Evolutionary conservation across 2,888 invertebrate species (phyloP), one percentile per base, ranked within the genome.

Genomic region (Melinaea menophilus): DNA sequence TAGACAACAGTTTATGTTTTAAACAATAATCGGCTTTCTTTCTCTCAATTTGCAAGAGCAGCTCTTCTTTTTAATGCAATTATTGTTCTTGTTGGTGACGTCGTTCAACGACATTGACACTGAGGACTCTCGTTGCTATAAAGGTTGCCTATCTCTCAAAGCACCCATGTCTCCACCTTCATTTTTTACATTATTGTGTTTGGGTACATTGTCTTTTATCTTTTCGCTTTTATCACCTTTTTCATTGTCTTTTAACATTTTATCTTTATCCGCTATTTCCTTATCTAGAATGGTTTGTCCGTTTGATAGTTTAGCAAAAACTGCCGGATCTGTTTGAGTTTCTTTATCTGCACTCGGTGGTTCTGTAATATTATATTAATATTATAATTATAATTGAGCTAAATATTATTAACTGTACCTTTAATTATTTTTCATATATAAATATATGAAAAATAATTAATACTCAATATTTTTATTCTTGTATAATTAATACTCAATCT

Each of bases 51-150:
- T 88, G 75, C 90, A 90, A 37, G 90, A 90, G 71, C 90, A 90
- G 72, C 85, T 86, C 72, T 88, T 88, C 71, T 85, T 85, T 69
- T 80, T 76, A 73, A 79, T 77, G 58, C 79, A 78, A 64, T 79
- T 82, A 72, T 79, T 83, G 61, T 78, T 81, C 60, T 72, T 73
- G 67, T 75, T 66, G 56, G 62, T 77, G 59, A 81, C 81, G 67
- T 88, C 85, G 59, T 78, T 81, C 2, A 88, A 77, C 33, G 90
- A 90, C 68, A 77, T 81, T 1, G 22, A 22, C 22, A 22, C 22
- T 22, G 88, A 81, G 0, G 88, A 85, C 65, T 82, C 79, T 77
- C 84, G 82, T 73, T 86, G 89, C 89, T 89, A 88, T 89, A 88
- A 89, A 4, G 79, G 79, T 22, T 22, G 22, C 71, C 78, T 83